A percentile compares a stretch with the other conserved stretches of the same genome.
Conservation (phyloP, 1,140 invertebrate genomes). For the Formica exsecta region DNA sequence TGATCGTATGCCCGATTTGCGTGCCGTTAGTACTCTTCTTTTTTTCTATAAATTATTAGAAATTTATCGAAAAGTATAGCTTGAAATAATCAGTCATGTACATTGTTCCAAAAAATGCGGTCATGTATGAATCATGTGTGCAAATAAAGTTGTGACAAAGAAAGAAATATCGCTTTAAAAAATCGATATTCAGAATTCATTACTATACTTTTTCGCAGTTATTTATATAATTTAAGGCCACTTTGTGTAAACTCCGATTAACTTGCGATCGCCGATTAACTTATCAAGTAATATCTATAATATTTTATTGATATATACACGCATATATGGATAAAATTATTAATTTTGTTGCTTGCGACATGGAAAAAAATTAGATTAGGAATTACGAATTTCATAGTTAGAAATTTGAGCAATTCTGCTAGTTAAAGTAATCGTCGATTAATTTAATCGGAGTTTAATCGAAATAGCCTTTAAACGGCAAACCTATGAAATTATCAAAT, state of each 20-base stretch:
- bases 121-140: not conserved
- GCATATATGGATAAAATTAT: too few relatives aligned
- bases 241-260: too few relatives aligned
- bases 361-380: too few relatives aligned
- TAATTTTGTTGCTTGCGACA: too few relatives aligned
- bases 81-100: not conserved
- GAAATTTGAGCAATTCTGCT: too few relatives aligned
- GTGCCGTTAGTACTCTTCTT: slow-evolving; percentile 80
- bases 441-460: too few relatives aligned
- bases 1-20: slow-evolving; percentile 84
- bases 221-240: not conserved
- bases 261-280: too few relatives aligned
- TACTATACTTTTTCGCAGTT: not conserved
- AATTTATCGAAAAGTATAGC: not conserved
- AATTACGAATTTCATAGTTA: too few relatives aligned
- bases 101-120: not conserved
- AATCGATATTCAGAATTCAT: not conserved
- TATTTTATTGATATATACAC: too few relatives aligned
- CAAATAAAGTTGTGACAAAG: not conserved
- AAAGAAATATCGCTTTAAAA: not conserved
- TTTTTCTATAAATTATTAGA: slow-evolving; percentile 29
- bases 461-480: not conserved
- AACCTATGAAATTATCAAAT: not conserved
- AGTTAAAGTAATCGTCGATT: too few relatives aligned
- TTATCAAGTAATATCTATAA: too few relatives aligned